Percentiles rank a stretch among this genome's conserved stretches.
Evolutionary conservation across 2,113 vertebrate species (phyloP).

Genomic region (Planiliza haematocheilus): DNA sequence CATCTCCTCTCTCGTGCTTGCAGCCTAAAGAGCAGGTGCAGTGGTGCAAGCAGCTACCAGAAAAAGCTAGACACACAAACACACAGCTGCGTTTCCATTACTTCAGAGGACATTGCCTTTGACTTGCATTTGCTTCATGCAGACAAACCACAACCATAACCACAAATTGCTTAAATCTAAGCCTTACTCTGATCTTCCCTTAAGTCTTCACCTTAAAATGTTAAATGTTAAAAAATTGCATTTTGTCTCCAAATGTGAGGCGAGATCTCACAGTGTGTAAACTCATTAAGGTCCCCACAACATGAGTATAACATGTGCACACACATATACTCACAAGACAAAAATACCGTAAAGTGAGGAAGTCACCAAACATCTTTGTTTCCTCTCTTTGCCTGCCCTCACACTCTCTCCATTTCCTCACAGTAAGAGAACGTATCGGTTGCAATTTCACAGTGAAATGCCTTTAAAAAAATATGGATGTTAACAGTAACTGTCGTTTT

Average conservation of each 20-base stretch:
- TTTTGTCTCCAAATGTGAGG: background rate
- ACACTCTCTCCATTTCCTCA: constrained; percentile 19
- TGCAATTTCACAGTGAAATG: background rate
- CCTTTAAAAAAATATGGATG: background rate
- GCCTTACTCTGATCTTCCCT: background rate
- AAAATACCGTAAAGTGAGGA: constrained; percentile 55
- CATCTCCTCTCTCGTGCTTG: constrained; percentile 50
- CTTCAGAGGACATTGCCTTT: constrained; percentile 1
- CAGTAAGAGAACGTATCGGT: background rate
- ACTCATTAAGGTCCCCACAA: constrained; percentile 5
- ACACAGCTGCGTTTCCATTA: constrained; percentile 1
- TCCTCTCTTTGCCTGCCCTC: constrained; percentile 32
- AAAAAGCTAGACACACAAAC: constrained; percentile 7
- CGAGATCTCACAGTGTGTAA: background rate
- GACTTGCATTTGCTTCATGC: constrained; percentile 2
- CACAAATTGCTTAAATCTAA: background rate
- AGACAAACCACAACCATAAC: background rate
- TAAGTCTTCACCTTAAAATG: background rate
- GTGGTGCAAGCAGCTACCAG: constrained; percentile 49
- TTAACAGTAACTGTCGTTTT: background rate
- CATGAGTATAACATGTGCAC: background rate
- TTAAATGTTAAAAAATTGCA: background rate
- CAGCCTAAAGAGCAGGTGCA: constrained; percentile 77
- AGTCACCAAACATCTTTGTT: constrained; percentile 63
- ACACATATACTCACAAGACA: background rate